These are phyloP conservation scores for Trachelus tabidus DNA, from an alignment of 2,888 invertebrate genomes.

Conservation along the genomic window DNA sequence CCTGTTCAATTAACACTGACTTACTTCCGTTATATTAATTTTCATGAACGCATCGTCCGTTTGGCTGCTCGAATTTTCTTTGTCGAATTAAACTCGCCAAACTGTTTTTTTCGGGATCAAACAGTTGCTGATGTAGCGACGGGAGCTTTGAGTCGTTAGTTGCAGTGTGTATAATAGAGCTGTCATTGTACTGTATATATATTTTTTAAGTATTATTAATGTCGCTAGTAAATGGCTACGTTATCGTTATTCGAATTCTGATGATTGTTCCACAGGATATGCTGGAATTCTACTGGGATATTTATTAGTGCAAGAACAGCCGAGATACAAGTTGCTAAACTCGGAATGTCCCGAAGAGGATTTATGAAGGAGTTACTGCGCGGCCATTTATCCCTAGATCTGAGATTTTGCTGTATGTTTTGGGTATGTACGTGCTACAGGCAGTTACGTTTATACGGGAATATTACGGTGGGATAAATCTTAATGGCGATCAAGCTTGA, in stretches of 20 bases:
- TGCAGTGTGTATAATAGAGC: too few relatives aligned
- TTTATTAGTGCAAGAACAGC: too few relatives aligned
- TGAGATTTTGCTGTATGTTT: not conserved
- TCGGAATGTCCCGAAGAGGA: constrained; percentile 11
- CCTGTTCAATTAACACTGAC: constrained; percentile 15
- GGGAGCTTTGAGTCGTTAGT: not conserved
- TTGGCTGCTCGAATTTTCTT: too few relatives aligned
- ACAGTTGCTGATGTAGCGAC: not conserved
- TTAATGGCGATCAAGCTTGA: too few relatives aligned
- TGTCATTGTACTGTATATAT: too few relatives aligned
- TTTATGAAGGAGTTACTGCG: constrained; percentile 19
- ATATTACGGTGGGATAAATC: too few relatives aligned
- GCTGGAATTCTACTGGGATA: too few relatives aligned
- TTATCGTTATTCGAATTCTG: too few relatives aligned
- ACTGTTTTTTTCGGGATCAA: constrained; percentile 17
- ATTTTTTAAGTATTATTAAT: too few relatives aligned
- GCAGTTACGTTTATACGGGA: not conserved
- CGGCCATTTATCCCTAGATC: constrained; percentile 5
- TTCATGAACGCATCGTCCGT: not conserved
- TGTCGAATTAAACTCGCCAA: not conserved
- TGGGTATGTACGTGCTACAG: not conserved
- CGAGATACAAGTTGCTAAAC: constrained; percentile 21
- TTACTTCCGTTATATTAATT: constrained; percentile 9
- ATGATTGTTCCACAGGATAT: too few relatives aligned
- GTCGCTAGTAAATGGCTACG: too few relatives aligned